Evolutionary conservation across 2,888 invertebrate genomes (phyloP), one percentile per base, ranked within the genome.

Genomic region (Diadegma fenestrale): DNA sequence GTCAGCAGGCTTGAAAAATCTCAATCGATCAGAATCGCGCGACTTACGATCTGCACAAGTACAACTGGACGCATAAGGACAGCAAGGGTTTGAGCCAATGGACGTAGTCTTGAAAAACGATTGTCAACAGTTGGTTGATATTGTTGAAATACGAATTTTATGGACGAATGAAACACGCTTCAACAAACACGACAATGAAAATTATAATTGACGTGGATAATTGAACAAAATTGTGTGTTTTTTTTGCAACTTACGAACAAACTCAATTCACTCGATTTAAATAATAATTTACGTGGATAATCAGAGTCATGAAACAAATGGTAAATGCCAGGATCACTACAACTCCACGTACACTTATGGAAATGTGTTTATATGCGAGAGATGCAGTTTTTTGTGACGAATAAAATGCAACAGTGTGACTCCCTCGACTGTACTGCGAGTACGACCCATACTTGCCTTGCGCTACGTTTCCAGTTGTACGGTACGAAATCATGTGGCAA

Each of bases 391-490:
- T 45, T 73, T 33, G 33, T 73, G 71, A 30, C 43, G 30, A 48
- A 51, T 48, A 33, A 51, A 51, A 45, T 51, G 43, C 58, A 58
- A 58, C 8, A 43, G 80, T 77, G 84, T 71, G 58, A 54, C 71
- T 75, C 75, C 45, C 72, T 43, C 78, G 79, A 82, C 54, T 69
- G n/a, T 66, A 84, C 72, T 58, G 72, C 66, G 22, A 85, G 87
- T 88, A 88, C 69, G 88, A 91, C 91, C 91, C 91, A 93, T 93
- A 93, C 93, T 93, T 93, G 93, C 93, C 93, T 93, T 93, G 93
- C 90, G 91, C 93, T 93, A 92, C 91, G 90, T 91, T 92, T 93
- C 93, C 93, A 93, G 93, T 93, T 92, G 93, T 93, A 93, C 89
- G 88, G 90, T 91, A 91, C 91, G 91, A 92, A 92, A 91, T 92